Evolutionary conservation across 2,113 vertebrate genomes (phyloP).

Genomic region (Labeo catla): DNA sequence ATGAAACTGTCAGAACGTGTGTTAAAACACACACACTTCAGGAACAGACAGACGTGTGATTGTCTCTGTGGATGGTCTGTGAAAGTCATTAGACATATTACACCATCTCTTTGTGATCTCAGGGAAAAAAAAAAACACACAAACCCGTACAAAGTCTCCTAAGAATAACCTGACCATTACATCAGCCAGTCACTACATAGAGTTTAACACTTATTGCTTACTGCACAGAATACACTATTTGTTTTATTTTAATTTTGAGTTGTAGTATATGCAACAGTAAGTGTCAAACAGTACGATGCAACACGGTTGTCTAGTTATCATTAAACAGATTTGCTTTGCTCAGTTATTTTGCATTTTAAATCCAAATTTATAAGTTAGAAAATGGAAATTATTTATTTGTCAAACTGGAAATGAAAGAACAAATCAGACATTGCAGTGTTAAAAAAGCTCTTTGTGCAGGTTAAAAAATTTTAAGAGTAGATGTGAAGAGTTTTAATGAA

Average conservation of each 20-base stretch:
- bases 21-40: constrained; percentile 1
- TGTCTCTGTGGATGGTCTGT: constrained; percentile 49
- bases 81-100: constrained; percentile 48
- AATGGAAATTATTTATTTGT: not conserved
- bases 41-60: not conserved
- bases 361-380: not conserved
- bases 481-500: not conserved
- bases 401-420: not conserved
- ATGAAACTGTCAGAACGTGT: constrained; percentile 41
- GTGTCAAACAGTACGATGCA: not conserved
- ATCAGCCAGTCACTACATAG: not conserved
- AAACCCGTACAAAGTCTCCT: constrained; percentile 6
- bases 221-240: not conserved
- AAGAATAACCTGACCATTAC: constrained; percentile 17
- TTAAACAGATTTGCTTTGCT: too few relatives aligned
- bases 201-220: not conserved
- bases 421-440: not conserved
- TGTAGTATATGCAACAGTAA: too few relatives aligned
- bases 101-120: constrained; percentile 29
- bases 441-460: not conserved
- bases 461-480: too few relatives aligned
- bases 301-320: not conserved
- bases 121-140: not conserved
- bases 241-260: too few relatives aligned
- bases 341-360: not conserved